Evolutionary conservation across 2,113 vertebrate genomes (phyloP), one percentile per base, ranked within the genome.

Genomic region (Xyrauchen texanus): DNA sequence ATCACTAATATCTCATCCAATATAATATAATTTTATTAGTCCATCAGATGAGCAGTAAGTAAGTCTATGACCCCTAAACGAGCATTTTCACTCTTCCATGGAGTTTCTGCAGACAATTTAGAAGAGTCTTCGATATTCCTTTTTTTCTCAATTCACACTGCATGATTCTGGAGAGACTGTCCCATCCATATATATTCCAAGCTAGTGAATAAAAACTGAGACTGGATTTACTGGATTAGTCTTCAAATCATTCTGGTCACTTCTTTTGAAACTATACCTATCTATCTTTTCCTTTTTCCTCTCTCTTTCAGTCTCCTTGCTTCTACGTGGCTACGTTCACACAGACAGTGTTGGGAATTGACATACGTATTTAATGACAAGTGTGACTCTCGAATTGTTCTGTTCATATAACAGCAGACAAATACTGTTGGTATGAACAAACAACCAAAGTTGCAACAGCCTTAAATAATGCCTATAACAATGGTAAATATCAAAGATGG

Each of bases 1-100:
- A 78, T 78, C 71, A 53, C 62, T 63, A 46, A 57, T 63, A 42
- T 81, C 55, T 61, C 47, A 44, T 61, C 65, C 42, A 15, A 64
- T 76, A 53, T 76, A 73, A 49, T 62, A 52, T 63, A 76, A 55
- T 16, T 0, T 55, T 45, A 12, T 86, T 82, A 81, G 85, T 88
- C 82, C 86, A 65, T 77, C 78, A 72, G 58, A 64, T 34, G 21
- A 34, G 21, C 21, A 34, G 21, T 34, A 1, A 34, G 21, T 34
- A 3, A 3, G 21, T 34, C 21, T 34, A 34, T 34, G 21, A 34
- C 21, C 21, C 21, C 21, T 34, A 34, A 34, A 34, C 21, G 62
- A 65, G 61, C 61, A 55, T 65, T 53, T 65, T 11, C 13, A 51
- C 58, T 45, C 16, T 65, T 55, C 61, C 13, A 8, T 34, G 58